Base-by-base conservation (phyloP, 2,888 invertebrate genomes). In the Drosophila atripex region DNA sequence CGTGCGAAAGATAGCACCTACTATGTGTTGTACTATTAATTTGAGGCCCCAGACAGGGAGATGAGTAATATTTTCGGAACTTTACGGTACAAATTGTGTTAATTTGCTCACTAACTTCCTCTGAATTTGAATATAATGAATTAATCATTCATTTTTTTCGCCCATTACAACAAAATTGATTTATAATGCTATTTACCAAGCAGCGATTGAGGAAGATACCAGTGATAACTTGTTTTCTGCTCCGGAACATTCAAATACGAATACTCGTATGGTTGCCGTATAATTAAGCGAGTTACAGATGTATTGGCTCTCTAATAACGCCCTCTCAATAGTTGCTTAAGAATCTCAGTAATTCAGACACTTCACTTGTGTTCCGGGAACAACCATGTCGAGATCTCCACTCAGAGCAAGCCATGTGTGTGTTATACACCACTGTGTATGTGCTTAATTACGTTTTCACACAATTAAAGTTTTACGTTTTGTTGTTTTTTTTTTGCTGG, bases 401-500 rank as follows among this genome's bases (percentile, higher is more conserved):
- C 14, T 8, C 41, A 32, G 11, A 43, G 11, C 21, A 1, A 1
- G 5, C 28, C 28, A 11, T 28, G n/a, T 21, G 21, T 23, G 21
- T 23, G 21, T 23, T 3, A 5, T 21, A n/a, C 16, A 38, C 35
- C 35, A 30, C n/a, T 7, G 35, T 32, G 45, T 54, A 63, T 57
- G 38, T 61, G 65, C 43, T 78, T 65, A 76, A 79, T 71, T 59
- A 52, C 55, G 66, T 65, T 47, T 80, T 84, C 78, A 68, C 85
- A 84, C 71, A 84, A 66, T 56, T 70, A 54, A 55, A 63, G 39
- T 54, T 72, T 55, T 63, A 45, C 49, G 23, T 18, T 46, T 52
- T 46, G 46, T 54, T 45, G 39, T 23, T n/a, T 53, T 53, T 32
- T 43, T 18, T 18, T 18, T 18, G 30, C 25, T 64, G 35, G 28